These are phyloP conservation scores for Drosophila bocki DNA, from an alignment of 1,140 invertebrate genomes.

Conservation along the genomic window DNA sequence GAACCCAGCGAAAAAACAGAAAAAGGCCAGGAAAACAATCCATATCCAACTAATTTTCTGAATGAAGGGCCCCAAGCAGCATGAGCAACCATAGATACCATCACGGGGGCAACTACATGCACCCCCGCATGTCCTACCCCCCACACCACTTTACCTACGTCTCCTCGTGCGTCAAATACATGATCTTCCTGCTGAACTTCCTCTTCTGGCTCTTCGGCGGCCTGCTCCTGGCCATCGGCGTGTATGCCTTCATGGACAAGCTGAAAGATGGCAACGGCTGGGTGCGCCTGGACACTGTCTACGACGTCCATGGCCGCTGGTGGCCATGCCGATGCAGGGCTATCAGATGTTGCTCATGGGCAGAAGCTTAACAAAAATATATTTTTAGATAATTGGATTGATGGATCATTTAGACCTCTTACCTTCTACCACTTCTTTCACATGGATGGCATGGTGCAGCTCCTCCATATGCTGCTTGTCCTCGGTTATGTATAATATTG, in stretches of 20 bases:
- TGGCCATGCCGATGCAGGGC: constrained; percentile 96
- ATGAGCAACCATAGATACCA: constrained; percentile 84
- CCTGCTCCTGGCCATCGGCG: constrained; percentile 94
- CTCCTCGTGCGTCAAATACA: constrained; percentile 96
- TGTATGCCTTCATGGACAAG: constrained; percentile 97
- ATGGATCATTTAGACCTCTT: neutral
- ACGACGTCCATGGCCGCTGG: constrained; percentile 95
- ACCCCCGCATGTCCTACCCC: constrained; percentile 86
- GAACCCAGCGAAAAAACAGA: constrained; percentile 8
- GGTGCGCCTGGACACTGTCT: constrained; percentile 91
- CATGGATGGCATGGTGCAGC: constrained; percentile 95
- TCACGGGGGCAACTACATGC: constrained; percentile 78
- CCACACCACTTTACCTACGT: constrained; percentile 87
- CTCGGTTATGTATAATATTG: constrained; percentile 96
- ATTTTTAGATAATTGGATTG: no score
- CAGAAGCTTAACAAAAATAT: constrained; percentile 89
- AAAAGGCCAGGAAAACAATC: constrained; percentile 3
- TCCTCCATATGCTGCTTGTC: constrained; percentile 96
- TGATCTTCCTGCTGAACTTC: constrained; percentile 97
- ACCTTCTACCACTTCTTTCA: constrained; percentile 94
- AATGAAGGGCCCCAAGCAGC: constrained; percentile 1
- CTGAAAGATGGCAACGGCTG: constrained; percentile 92
- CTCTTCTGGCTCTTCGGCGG: constrained; percentile 96
- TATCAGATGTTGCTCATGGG: constrained; percentile 96
- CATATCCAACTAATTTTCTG: neutral